Base-by-base conservation (phyloP, 2,888 invertebrate genomes). In the Panopea generosa region DNA sequence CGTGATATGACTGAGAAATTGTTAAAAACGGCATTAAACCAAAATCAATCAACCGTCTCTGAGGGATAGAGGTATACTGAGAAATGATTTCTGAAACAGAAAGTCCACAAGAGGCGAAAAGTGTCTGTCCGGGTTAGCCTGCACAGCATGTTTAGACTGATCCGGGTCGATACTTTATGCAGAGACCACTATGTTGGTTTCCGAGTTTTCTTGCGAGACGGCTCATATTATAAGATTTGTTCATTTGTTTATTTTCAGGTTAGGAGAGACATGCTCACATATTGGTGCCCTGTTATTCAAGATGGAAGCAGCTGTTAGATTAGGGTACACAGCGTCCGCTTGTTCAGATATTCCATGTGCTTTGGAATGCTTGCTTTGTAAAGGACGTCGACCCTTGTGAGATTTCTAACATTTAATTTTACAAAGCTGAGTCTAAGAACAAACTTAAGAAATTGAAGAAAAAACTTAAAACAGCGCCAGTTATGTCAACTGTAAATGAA, bases 211-310 rank as follows among this genome's bases (percentile, higher is more conserved):
- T 11, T 16, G 40, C 40, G 9, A 16, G 16, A 40, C 16, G 16
- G 7, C 40, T 40, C 16, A 11, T 40, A 11, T 40, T 40, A 40
- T 11, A 40, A 16, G 16, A 11, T 11, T 40, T 40, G 7, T 16
- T 40, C 16, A 16, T 57, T 38, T 38, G 2, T 38, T 40, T 16
- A 27, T 26, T 60, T 53, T 29, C 45, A 71, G 71, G 29, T 45
- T 71, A 3, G 63, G 53, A 6, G 71, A 71, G 38, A 65, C 65
- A 1, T 71, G 71, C 20, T 65, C 65, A 33, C 71, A 71, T 38
- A 43, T 71, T 29, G 71, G 29, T 2, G 57, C 65, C 16, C 9
- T 71, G 3, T 52, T 71, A 33, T 71, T 47, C 47, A 71, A 71
- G 26, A 59, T 71, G 22, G 71, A 71, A 45, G 65, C 65, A 6